Base-by-base conservation (phyloP, 2,888 invertebrate genomes). In the Coleophora flavipennella region DNA sequence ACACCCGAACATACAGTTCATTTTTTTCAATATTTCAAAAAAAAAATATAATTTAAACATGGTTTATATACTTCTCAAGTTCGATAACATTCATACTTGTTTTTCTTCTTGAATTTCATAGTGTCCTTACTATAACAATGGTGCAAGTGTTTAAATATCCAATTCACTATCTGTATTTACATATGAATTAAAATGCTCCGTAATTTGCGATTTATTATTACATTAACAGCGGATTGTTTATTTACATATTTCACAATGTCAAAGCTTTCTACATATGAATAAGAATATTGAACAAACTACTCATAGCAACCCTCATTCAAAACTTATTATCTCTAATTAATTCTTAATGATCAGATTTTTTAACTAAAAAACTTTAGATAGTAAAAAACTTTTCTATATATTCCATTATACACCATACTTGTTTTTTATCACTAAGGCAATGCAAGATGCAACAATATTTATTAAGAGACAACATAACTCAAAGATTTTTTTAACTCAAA, bases 221-320 rank as follows among this genome's bases (percentile, higher is more conserved):
- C n/a, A n/a, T n/a, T n/a, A n/a, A n/a, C n/a, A n/a, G n/a, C n/a
- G n/a, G 32, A 31, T 31, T 31, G 32, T 31, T 31, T 31, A 31
- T 31, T 31, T 31, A 31, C n/a, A n/a, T 31, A 31, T 31, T 31
- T 31, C 32, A 31, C 7, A 12, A 11, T 11, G n/a, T 31, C 7
- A 11, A 31, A 12, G 11, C 12, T 31, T 31, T 12, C 12, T 11
- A n/a, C 7, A 11, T 11, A 31, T 31, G 32, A 12, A 31, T n/a
- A 31, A 31, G n/a, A 31, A 31, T 31, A 31, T n/a, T 31, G 32
- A 31, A 31, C 32, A 31, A 31, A n/a, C n/a, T n/a, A n/a, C n/a
- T n/a, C n/a, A n/a, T n/a, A n/a, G n/a, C n/a, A n/a, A n/a, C n/a
- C n/a, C n/a, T n/a, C n/a, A n/a, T n/a, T n/a, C n/a, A n/a, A n/a